These are phyloP conservation scores for Sebastes iracundus DNA, from an alignment of 2,797 vertebrate species.

Conservation along the genomic window DNA sequence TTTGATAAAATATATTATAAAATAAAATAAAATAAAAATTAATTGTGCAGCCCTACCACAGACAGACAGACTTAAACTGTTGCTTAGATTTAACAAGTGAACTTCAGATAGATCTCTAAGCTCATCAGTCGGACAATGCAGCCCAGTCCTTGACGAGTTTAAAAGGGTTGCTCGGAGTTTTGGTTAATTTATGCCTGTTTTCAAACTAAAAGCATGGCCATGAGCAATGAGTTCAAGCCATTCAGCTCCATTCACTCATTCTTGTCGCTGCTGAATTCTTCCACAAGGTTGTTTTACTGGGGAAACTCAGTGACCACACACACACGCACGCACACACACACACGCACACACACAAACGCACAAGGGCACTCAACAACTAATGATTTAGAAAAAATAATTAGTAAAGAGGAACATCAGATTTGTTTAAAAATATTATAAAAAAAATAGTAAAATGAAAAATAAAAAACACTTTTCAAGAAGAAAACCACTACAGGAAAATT, in stretches of 20 bases:
- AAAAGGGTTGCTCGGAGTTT: not conserved
- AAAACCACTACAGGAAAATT: not conserved
- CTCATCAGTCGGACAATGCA: not conserved
- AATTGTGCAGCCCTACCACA: not conserved
- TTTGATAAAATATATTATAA: too few relatives aligned
- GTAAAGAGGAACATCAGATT: not conserved
- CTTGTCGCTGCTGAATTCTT: not conserved
- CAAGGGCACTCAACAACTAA: not conserved
- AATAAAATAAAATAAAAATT: too few relatives aligned
- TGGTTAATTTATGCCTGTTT: not conserved
- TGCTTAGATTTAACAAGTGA: not conserved
- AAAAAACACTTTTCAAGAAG: not conserved
- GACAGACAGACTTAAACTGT: not conserved
- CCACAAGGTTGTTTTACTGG: not conserved
- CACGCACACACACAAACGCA: too few relatives aligned
- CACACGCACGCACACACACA: too few relatives aligned
- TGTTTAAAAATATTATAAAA: not conserved
- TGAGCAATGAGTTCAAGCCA: not conserved
- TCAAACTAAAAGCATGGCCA: slow-evolving; percentile 8
- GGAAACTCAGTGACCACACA: not conserved
- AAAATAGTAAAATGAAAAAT: not conserved
- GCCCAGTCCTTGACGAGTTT: not conserved
- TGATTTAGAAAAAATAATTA: not conserved
- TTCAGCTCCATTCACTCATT: slow-evolving; percentile 5
- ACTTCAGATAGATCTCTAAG: not conserved